A percentile compares a stretch with the other conserved stretches of the same genome.
Evolutionary conservation across 2,113 vertebrate species (phyloP).

Genomic region (Tamias sibiricus): DNA sequence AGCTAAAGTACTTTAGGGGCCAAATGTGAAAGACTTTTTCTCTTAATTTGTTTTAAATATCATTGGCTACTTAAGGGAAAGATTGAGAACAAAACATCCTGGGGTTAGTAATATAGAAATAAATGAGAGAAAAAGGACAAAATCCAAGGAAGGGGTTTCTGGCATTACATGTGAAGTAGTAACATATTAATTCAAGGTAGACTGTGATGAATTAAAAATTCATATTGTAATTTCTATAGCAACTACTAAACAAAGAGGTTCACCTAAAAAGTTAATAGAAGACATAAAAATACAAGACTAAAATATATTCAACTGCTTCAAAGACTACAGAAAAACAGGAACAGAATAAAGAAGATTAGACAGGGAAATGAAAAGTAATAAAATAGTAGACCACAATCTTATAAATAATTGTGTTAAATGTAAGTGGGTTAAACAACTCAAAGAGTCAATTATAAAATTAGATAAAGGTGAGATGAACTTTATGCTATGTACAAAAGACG

Average conservation of each 20-base stretch:
- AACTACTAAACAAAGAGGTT: neutral
- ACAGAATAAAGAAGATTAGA: neutral
- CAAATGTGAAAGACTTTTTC: neutral
- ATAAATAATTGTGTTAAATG: neutral
- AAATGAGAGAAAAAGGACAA: neutral
- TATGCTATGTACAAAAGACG: neutral
- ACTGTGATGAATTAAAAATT: neutral
- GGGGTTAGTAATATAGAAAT: neutral
- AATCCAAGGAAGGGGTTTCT: neutral
- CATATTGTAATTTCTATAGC: neutral
- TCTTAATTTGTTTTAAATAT: neutral
- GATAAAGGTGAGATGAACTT: neutral
- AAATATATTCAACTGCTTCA: neutral
- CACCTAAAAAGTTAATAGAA: neutral
- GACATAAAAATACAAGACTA: neutral
- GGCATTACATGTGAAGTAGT: neutral
- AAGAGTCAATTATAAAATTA: neutral
- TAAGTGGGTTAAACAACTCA: neutral
- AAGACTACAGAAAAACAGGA: neutral
- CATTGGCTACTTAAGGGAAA: neutral
- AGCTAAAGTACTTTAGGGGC: neutral
- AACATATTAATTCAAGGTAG: neutral
- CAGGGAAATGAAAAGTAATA: neutral
- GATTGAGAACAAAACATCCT: neutral
- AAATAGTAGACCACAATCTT: neutral